Base-by-base conservation (phyloP, 2,888 invertebrate genomes). In the Plusia festucae region DNA sequence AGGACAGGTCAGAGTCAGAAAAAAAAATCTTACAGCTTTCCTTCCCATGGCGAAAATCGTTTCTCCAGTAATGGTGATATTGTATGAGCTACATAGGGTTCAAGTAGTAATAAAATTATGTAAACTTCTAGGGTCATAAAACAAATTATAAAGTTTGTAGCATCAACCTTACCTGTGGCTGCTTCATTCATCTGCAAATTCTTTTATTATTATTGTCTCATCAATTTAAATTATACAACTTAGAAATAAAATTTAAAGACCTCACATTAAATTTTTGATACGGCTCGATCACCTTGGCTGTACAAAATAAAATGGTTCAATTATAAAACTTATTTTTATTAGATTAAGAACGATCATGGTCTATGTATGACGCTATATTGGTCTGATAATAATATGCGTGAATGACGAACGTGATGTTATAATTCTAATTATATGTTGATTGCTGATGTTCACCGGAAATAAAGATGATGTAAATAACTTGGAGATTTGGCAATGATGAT, bases 141-240 rank as follows among this genome's bases (percentile, higher is more conserved):
- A 32, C 13, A 9, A 13, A 15, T 4, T 0, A 34, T 15, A 34
- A 34, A 15, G 34, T 15, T 34, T 34, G 2, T 3, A 32, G 8
- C 15, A 34, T 34, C 15, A 13, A 34, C 34, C 13, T 34, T 13
- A 18, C 18, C 8, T 4, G 18, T 18, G 5, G 9, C 20, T 49
- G 3, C 7, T 20, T 49, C 46, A 49, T 49, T 49, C 46, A 49
- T 18, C 46, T 11, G 18, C 18, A 18, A 49, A 9, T 20, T 49
- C 3, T n/a, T 40, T 49, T 49, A 49, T 49, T 18, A 49, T 13
- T 20, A 49, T 49, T 9, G 46, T 49, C 18, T 49, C 46, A 49
- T 49, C 46, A 9, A 49, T 20, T 20, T 18, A 20, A 46, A 49
- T 49, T 49, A 49, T 16, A 49, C 46, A 49, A 49, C 46, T 18